Percentiles rank a stretch among this genome's conserved stretches.
These are phyloP conservation scores for Heterochromis multidens DNA, from an alignment of 2,113 vertebrate genomes.

Conservation along the genomic window DNA sequence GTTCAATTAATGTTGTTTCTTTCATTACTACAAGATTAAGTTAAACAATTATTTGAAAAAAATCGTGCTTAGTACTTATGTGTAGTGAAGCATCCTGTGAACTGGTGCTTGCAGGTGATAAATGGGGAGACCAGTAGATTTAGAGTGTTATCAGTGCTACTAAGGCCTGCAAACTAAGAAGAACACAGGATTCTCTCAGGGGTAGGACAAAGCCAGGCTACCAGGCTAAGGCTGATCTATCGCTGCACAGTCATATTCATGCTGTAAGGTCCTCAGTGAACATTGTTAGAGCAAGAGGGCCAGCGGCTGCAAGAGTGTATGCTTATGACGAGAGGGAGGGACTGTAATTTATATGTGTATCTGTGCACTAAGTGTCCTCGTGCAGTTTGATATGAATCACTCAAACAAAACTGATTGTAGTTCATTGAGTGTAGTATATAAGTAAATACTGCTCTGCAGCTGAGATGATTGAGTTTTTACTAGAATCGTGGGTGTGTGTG, in stretches of 20 bases:
- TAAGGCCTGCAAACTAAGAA: constrained; percentile 27
- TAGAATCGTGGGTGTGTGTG: not conserved
- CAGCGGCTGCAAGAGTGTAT: not conserved
- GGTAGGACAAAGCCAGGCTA: constrained; percentile 16
- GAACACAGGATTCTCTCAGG: constrained; percentile 18
- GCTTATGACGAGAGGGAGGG: not conserved
- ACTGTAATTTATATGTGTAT: constrained; percentile 2
- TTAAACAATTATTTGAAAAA: not conserved
- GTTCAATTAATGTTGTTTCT: not conserved
- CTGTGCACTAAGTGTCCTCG: not conserved
- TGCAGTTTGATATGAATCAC: constrained; percentile 29
- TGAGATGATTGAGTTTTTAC: constrained; percentile 39
- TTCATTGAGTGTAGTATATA: not conserved
- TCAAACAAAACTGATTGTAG: not conserved
- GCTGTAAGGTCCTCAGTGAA: not conserved
- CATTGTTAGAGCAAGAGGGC: not conserved
- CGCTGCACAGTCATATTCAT: constrained; percentile 1
- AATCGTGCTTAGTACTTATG: not conserved
- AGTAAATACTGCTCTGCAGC: constrained; percentile 8
- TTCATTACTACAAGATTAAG: not conserved
- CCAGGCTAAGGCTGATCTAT: constrained; percentile 36
- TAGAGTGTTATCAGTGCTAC: constrained; percentile 29
- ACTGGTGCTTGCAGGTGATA: constrained; percentile 24
- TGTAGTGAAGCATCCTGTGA: not conserved
- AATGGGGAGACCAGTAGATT: constrained; percentile 25